A percentile compares a stretch with the other conserved stretches of the same genome.
phyloP scores from a whole-genome alignment of 2,888 invertebrate genomes.

The Rhingia rostrata region DNA sequence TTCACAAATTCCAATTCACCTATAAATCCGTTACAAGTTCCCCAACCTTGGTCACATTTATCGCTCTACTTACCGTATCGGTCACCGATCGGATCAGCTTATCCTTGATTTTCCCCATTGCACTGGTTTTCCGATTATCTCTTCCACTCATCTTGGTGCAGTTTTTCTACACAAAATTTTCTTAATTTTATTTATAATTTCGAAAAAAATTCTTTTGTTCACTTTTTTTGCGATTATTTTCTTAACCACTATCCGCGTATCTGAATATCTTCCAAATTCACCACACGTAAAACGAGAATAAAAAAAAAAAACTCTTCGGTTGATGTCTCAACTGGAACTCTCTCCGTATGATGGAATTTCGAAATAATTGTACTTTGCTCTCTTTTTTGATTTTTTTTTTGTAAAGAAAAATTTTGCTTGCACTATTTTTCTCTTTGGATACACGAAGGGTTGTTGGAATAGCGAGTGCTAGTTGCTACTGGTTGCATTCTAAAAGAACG shows the following conservation, averaged over 20 bases:
- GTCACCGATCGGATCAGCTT: slow-evolving; percentile 79
- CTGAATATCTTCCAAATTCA: slow-evolving; percentile 51
- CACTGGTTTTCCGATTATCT: slow-evolving; percentile 81
- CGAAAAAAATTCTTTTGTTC: background rate
- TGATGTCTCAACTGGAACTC: slow-evolving; percentile 62
- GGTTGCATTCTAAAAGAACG: slow-evolving; percentile 57
- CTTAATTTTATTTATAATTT: background rate
- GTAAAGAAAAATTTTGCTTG: slow-evolving; percentile 16
- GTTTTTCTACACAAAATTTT: background rate
- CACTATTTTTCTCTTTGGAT: slow-evolving; percentile 57
- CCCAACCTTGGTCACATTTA: slow-evolving; percentile 1
- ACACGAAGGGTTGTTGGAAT: slow-evolving; percentile 38
- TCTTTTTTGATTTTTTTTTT: slow-evolving; percentile 37
- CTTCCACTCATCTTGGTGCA: slow-evolving; percentile 81
- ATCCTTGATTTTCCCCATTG: slow-evolving; percentile 82
- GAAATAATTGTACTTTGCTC: slow-evolving; percentile 54
- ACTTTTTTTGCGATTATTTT: background rate
- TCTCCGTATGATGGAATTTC: slow-evolving; percentile 29
- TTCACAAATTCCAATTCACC: too few species aligned
- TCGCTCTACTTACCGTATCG: slow-evolving; percentile 57
- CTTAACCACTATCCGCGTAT: slow-evolving; percentile 3
- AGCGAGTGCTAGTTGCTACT: slow-evolving; percentile 9
- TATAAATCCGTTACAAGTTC: too few species aligned
- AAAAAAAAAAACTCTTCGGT: slow-evolving; percentile 23
- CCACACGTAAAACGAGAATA: slow-evolving; percentile 19